Base-by-base conservation (phyloP, 2,888 invertebrate genomes). In the Macroteleia sp. region DNA sequence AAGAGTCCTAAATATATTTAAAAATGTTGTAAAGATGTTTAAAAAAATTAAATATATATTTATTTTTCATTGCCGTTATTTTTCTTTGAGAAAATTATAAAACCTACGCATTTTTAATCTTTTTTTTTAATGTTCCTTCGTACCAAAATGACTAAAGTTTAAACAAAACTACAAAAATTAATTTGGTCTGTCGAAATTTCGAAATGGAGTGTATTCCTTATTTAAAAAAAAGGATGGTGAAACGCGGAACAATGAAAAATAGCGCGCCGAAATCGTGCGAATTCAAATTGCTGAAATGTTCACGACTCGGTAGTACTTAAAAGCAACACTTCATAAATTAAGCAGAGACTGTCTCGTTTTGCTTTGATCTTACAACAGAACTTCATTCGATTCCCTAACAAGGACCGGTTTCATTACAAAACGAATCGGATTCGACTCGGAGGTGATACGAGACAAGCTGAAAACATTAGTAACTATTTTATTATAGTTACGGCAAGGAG, bases 351-450 rank as follows among this genome's bases (percentile, higher is more conserved):
- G 42, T 50, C 66, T 74, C 54, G 66, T 64, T 74, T 67, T 61
- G 44, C 67, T 67, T 61, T 59, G 67, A 54, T 67, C 48, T 62
- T 74, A 59, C 59, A 50, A 25, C 66, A 48, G 74, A 66, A 66
- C 74, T 59, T 66, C 66, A 71, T 71, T 71, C 66, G 74, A 66
- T 66, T 66, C 73, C 54, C 39, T 74, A 74, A 74, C 74, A 74
- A 66, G 74, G 74, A 74, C 74, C 74, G 74, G 74, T 74, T 74
- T 66, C 66, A 74, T 74, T 74, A 74, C 74, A 74, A 74, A 66
- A 74, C 74, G 59, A 66, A 74, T 74, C 57, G 59, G 74, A 74
- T 66, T 74, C 52, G 74, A 59, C 66, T 74, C 66, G 74, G 50
- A 39, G 57, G 50, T 64, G 59, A 75, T 67, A 61, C 50, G 46